Evolutionary conservation across 2,113 vertebrate species (phyloP).

Genomic region (Ivindomyrus marchei): DNA sequence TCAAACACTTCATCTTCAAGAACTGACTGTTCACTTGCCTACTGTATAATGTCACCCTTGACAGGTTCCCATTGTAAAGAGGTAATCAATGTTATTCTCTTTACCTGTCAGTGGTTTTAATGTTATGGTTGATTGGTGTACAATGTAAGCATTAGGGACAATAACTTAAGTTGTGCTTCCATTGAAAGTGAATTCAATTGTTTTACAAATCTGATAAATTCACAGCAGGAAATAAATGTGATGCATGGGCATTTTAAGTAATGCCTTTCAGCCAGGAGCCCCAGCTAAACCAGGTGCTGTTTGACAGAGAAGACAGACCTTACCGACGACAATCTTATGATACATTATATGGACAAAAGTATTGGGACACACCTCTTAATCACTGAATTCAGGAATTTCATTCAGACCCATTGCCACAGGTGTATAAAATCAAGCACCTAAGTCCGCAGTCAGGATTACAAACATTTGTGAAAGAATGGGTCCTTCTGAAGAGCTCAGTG

Average conservation of each 20-base stretch:
- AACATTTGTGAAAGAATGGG: neutral
- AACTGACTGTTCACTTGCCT: neutral
- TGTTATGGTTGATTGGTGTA: neutral
- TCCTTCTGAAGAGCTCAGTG: too few species aligned
- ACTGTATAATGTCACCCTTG: neutral
- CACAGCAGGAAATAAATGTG: neutral
- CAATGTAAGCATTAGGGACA: neutral
- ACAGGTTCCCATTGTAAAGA: neutral
- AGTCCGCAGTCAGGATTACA: neutral
- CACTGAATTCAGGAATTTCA: too few species aligned
- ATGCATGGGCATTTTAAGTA: neutral
- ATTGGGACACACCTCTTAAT: too few species aligned
- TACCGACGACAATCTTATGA: neutral
- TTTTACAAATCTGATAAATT: neutral
- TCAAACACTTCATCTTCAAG: neutral
- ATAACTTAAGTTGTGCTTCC: neutral
- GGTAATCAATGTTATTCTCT: neutral
- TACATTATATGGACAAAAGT: neutral
- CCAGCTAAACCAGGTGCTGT: neutral
- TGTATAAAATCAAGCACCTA: neutral
- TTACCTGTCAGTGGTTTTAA: neutral
- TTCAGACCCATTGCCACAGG: neutral
- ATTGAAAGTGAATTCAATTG: neutral
- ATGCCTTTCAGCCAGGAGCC: neutral
- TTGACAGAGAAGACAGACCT: neutral